phyloP scores from a whole-genome alignment of 1,140 invertebrate species.

The Tetragnatha versicolor region DNA sequence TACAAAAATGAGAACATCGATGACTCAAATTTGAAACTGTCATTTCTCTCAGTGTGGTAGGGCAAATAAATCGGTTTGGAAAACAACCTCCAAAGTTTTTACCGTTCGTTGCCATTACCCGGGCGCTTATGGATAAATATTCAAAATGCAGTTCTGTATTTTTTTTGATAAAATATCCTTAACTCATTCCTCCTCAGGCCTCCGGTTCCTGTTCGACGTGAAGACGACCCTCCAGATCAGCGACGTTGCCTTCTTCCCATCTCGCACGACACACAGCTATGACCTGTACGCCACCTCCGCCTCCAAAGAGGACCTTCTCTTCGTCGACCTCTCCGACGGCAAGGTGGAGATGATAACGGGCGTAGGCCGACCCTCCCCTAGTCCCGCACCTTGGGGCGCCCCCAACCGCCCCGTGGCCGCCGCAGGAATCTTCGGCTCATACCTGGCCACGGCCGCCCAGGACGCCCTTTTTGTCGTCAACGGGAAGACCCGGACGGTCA shows the following conservation, averaged over 20 bases:
- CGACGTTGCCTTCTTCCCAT: constrained; percentile 80
- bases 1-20: too few species aligned
- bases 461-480: constrained; percentile 78
- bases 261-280: constrained; percentile 77
- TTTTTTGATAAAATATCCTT: too few species aligned
- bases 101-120: too few species aligned
- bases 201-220: constrained; percentile 80
- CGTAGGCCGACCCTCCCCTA: constrained; percentile 70
- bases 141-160: too few species aligned
- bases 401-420: constrained; percentile 74
- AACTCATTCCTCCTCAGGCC: constrained; percentile 62
- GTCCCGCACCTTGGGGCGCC: constrained; percentile 72
- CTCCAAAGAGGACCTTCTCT: constrained; percentile 78
- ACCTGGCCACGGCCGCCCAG: constrained; percentile 77
- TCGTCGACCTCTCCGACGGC: constrained; percentile 77
- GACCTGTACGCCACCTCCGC: constrained; percentile 79
- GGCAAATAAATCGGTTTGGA: background rate
- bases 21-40: too few species aligned
- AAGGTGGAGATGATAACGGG: constrained; percentile 83
- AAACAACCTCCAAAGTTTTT: too few species aligned
- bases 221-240: constrained; percentile 80
- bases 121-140: too few species aligned
- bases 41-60: too few species aligned
- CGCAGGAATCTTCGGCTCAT: constrained; percentile 77
- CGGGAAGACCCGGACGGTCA: constrained; percentile 76